Conservation (phyloP, 2,113 vertebrate species). For the Sinocyclocheilus rhinocerous region DNA sequence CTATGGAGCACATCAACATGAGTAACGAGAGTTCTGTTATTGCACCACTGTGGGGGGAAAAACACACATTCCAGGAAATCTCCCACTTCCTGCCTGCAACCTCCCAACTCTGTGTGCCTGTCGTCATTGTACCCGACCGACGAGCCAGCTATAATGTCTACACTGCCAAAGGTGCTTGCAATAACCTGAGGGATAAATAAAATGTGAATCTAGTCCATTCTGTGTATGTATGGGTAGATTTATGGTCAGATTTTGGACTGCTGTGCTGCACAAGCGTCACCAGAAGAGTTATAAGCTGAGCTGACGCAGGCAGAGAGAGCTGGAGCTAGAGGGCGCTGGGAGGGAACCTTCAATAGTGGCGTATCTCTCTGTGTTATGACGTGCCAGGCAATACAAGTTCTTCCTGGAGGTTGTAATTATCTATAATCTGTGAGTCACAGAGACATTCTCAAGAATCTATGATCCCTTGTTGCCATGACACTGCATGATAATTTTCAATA, state of each 20-base stretch:
- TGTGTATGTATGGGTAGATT: not conserved
- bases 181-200: not conserved
- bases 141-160: not conserved
- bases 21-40: conserved; percentile 74
- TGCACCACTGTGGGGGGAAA: conserved; percentile 74
- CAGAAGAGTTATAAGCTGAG: conserved; percentile 15
- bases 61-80: conserved; percentile 83
- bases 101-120: conserved; percentile 65
- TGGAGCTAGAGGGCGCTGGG: conserved; percentile 26
- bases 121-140: conserved; percentile 70
- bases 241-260: not conserved
- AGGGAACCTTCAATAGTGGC: not conserved
- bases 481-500: not conserved
- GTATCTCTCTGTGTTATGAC: not conserved
- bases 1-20: conserved; percentile 53
- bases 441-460: not conserved
- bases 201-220: not conserved
- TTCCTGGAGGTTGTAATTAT: not conserved
- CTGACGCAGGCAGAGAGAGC: conserved; percentile 14
- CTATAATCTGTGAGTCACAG: not conserved
- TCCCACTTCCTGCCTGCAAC: conserved; percentile 78
- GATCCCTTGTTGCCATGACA: not conserved
- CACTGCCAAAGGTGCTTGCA: not conserved
- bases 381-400: not conserved
- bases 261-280: not conserved